Evolutionary conservation across 2,888 invertebrate genomes (phyloP).

Genomic region (Leucozona laternaria): DNA sequence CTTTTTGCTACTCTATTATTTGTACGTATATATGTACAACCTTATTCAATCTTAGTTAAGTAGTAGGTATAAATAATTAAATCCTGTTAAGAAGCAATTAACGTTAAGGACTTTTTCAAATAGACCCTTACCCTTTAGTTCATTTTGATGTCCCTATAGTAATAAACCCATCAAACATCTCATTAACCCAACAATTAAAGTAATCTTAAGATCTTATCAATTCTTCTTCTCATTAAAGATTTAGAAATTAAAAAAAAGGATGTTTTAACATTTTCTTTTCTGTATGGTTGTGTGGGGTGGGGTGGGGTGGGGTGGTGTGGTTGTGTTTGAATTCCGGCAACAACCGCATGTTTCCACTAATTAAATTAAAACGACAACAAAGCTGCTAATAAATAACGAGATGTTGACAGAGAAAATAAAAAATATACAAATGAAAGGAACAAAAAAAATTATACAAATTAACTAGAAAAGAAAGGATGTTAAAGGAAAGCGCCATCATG

Average conservation of each 20-base stretch:
- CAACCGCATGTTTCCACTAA: conserved; percentile 52
- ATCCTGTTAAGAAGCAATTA: background rate
- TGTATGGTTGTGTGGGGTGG: background rate
- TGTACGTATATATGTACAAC: background rate
- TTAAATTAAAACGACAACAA: conserved; percentile 61
- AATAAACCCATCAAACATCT: conserved; percentile 21
- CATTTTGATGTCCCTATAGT: background rate
- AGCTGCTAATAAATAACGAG: conserved; percentile 63
- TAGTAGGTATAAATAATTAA: background rate
- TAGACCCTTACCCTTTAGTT: conserved; percentile 7
- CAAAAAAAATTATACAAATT: conserved; percentile 18
- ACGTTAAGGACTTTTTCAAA: background rate
- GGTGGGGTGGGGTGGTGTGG: background rate
- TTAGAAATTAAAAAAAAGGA: conserved; percentile 1
- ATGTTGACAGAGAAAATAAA: conserved; percentile 50
- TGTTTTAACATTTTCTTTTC: conserved; percentile 12
- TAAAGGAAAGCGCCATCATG: conserved; percentile 11
- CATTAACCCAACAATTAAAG: conserved; percentile 13
- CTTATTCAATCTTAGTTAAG: background rate
- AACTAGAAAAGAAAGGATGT: conserved; percentile 19
- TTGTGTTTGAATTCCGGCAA: background rate
- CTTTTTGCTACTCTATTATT: background rate
- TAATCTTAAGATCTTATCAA: conserved; percentile 25
- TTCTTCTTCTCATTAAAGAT: conserved; percentile 15
- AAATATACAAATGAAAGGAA: conserved; percentile 31